Percentiles rank a stretch among this genome's conserved stretches.
phyloP scores from a whole-genome alignment of 2,888 invertebrate genomes.

The Drosophila macrothrix region DNA sequence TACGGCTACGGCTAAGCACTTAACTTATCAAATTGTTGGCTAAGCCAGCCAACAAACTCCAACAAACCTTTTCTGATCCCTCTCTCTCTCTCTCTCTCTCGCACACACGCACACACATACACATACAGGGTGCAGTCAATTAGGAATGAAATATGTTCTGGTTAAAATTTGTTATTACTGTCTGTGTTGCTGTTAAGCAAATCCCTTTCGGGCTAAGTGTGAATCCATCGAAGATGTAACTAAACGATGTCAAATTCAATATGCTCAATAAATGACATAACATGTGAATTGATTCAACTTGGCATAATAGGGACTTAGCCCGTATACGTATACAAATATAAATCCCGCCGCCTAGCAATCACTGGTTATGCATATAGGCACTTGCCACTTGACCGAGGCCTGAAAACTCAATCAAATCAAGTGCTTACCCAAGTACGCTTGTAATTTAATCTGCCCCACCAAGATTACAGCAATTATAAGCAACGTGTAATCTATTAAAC shows the following conservation, averaged over 20 bases:
- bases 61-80: neutral
- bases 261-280: neutral
- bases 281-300: neutral
- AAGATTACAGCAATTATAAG: constrained; percentile 25
- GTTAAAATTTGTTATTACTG: neutral
- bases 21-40: constrained; percentile 29
- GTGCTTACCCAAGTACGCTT: neutral
- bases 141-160: neutral
- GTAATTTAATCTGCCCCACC: neutral
- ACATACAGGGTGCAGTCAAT: neutral
- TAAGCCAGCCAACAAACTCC: constrained; percentile 19
- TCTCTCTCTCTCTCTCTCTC: neutral
- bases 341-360: neutral
- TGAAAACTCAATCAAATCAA: constrained; percentile 1
- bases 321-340: neutral
- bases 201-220: neutral
- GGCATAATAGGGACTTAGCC: neutral
- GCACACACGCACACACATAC: neutral
- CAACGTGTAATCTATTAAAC: constrained; percentile 41
- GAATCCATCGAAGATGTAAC: neutral
- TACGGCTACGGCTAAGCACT: constrained; percentile 16
- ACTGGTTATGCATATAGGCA: neutral
- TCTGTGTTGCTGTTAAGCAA: neutral
- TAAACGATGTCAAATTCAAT: neutral
- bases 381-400: neutral